Percentiles rank a stretch among this genome's conserved stretches.
Conservation (phyloP, 1,140 invertebrate genomes). For the Hermetia illucens region DNA sequence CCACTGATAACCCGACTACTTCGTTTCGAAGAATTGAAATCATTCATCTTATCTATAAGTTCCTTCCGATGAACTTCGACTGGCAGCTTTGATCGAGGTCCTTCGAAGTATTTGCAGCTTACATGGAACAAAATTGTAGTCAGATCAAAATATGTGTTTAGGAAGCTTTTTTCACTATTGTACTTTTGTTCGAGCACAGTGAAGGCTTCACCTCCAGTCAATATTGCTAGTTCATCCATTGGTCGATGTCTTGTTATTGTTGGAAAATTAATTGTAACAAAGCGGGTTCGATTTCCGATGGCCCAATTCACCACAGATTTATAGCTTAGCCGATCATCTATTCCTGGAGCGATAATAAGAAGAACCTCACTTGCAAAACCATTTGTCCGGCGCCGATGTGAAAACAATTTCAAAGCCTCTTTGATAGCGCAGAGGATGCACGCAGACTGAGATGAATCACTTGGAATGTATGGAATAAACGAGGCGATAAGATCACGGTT, state of each 20-base stretch:
- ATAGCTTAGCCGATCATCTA: slow-evolving; percentile 20
- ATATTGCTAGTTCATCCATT: slow-evolving; percentile 31
- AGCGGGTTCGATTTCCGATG: slow-evolving; percentile 23
- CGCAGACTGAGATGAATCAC: slow-evolving; percentile 29
- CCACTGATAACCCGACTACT: slow-evolving; percentile 22
- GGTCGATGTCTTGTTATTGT: slow-evolving; percentile 18
- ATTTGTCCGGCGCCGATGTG: slow-evolving; percentile 24
- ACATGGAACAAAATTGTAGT: slow-evolving; percentile 36
- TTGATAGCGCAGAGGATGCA: slow-evolving; percentile 35
- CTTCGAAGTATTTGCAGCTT: slow-evolving; percentile 32
- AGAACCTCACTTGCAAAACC: slow-evolving; percentile 38
- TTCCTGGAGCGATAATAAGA: slow-evolving; percentile 37
- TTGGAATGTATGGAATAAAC: slow-evolving; percentile 35
- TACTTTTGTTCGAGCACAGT: slow-evolving; percentile 35
- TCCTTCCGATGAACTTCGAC: slow-evolving; percentile 25
- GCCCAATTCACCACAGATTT: slow-evolving; percentile 21
- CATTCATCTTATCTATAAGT: background rate
- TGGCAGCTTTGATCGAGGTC: slow-evolving; percentile 33
- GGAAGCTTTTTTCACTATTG: slow-evolving; percentile 32
- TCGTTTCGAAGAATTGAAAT: background rate
- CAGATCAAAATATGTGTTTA: slow-evolving; percentile 37
- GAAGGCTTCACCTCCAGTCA: slow-evolving; percentile 29
- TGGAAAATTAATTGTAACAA: slow-evolving; percentile 38
- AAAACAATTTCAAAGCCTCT: slow-evolving; percentile 35
- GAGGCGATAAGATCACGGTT: slow-evolving; percentile 32